These are phyloP conservation scores for Cardiocondyla obscurior DNA, from an alignment of 1,140 invertebrate species.

Conservation along the genomic window DNA sequence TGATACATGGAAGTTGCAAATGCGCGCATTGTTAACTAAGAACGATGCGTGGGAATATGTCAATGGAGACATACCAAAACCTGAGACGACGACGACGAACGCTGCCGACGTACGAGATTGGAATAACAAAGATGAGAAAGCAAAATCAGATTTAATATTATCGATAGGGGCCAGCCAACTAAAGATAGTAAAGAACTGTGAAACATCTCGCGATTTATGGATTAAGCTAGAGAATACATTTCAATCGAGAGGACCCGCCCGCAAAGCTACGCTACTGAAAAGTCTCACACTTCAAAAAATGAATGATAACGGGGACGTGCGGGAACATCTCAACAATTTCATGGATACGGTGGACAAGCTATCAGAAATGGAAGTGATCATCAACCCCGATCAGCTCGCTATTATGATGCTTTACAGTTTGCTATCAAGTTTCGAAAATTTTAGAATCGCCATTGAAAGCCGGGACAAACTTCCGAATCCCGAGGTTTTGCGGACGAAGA, in stretches of 20 bases:
- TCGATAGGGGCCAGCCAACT: conserved; percentile 52
- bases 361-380: not conserved
- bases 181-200: conserved; percentile 15
- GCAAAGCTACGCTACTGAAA: not conserved
- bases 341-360: conserved; percentile 4
- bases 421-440: not conserved
- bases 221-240: not conserved
- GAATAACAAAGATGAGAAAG: conserved; percentile 54
- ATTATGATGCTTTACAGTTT: conserved; percentile 23
- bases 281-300: not conserved
- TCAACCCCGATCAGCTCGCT: not conserved
- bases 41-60: conserved; percentile 47
- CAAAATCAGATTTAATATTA: conserved; percentile 59
- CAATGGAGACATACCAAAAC: conserved; percentile 1
- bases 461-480: not conserved
- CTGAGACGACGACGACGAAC: conserved; percentile 1
- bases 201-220: conserved; percentile 14
- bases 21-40: conserved; percentile 39
- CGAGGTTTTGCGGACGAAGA: not conserved
- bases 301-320: not conserved
- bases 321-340: not conserved
- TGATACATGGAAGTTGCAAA: conserved; percentile 61
- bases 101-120: conserved; percentile 1
- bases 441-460: not conserved
- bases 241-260: not conserved